Conservation (phyloP, 2,797 vertebrate species). For the Botia kubotai region DNA sequence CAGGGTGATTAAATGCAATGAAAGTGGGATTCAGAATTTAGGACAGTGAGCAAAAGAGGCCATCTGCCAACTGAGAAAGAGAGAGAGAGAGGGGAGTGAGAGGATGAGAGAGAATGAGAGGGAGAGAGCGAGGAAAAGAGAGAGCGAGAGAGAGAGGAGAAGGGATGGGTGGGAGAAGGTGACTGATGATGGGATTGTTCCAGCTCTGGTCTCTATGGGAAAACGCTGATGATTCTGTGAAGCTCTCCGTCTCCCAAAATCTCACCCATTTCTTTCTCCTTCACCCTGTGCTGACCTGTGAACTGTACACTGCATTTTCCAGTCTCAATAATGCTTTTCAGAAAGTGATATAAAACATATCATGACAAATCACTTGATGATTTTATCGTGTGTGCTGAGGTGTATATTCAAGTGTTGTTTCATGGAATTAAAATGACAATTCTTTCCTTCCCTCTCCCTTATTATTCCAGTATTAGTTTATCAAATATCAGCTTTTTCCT, state of each 20-base stretch:
- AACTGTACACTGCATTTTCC: slow-evolving; percentile 7
- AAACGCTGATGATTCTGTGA: no score
- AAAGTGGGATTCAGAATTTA: slow-evolving; percentile 44
- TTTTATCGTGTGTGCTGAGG: background rate
- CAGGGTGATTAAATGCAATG: slow-evolving; percentile 43
- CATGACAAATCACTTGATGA: background rate
- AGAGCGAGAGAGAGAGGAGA: background rate
- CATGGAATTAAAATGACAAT: background rate
- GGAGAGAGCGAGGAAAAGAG: background rate
- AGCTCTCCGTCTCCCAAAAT: no score
- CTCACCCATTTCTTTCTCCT: no score
- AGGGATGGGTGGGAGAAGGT: background rate
- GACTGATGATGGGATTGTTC: slow-evolving; percentile 41
- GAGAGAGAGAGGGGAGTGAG: background rate
- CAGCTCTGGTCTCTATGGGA: slow-evolving; percentile 20
- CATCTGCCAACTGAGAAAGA: slow-evolving; percentile 45
- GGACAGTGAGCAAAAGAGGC: slow-evolving; percentile 50
- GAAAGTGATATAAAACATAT: background rate
- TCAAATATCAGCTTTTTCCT: background rate
- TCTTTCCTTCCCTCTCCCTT: background rate
- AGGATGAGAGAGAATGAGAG: slow-evolving; percentile 2
- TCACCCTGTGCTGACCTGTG: background rate
- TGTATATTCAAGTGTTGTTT: background rate
- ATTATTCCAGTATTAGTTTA: background rate
- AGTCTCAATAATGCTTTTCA: slow-evolving; percentile 5